phyloP scores from a whole-genome alignment of 2,113 vertebrate genomes.

The Neotragus moschatus region DNA sequence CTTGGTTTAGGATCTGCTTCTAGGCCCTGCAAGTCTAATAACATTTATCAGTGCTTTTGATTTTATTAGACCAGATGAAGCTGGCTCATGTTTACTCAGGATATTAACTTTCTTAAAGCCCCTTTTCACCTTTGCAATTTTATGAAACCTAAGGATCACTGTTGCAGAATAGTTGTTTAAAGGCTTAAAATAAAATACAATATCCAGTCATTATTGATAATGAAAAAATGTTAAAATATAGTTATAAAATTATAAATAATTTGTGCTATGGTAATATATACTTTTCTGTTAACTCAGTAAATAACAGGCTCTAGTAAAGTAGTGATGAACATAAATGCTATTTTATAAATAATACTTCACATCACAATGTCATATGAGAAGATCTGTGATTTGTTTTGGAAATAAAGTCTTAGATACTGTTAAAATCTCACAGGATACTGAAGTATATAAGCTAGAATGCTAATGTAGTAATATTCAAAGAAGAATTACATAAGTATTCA shows the following conservation, averaged over 20 bases:
- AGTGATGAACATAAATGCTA: not conserved
- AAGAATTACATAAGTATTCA: not conserved
- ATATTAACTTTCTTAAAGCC: not conserved
- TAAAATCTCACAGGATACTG: not conserved
- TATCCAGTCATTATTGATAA: not conserved
- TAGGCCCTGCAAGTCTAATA: not conserved
- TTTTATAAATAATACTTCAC: not conserved
- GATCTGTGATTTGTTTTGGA: conserved; percentile 7
- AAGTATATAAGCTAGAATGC: not conserved
- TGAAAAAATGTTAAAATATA: not conserved
- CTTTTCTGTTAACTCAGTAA: conserved; percentile 1
- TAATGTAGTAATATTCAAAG: not conserved
- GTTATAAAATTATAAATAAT: not conserved
- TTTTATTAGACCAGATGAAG: not conserved
- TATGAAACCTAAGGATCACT: not conserved
- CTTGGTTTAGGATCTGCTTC: not conserved
- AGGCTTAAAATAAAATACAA: not conserved
- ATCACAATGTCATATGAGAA: not conserved
- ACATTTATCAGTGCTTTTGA: not conserved
- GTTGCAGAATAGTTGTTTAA: conserved; percentile 29
- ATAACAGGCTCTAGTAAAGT: not conserved
- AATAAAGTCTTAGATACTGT: not conserved
- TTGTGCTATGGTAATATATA: not conserved
- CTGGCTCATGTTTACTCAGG: not conserved
- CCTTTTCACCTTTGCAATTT: not conserved